Base-by-base conservation (phyloP, 2,888 invertebrate species). In the Apeira syringaria region DNA sequence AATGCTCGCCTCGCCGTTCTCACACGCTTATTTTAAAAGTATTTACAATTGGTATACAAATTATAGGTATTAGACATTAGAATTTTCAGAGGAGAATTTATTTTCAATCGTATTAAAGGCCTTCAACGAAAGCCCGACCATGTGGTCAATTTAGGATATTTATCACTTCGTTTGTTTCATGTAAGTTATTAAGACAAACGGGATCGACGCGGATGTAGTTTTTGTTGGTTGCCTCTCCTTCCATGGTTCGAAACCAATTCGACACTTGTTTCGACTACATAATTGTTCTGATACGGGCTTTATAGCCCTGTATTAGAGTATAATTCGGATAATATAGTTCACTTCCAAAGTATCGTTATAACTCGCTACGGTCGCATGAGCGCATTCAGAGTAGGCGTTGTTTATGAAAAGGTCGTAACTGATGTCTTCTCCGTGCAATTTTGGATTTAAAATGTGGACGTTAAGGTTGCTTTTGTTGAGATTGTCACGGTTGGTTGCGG, bases 341-440 rank as follows among this genome's bases (percentile, higher is more conserved):
- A 79, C 74, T 80, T 81, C 79, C 74, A 77, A 79, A 80, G 78
- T 79, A 85, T 85, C 78, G 78, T 80, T 81, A 83, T 85, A 79
- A 74, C 81, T 85, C 72, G 86, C 79, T 84, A 86, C 85, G 88
- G 87, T 88, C 81, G 83, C 86, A 80, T 87, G 87, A 82, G 74
- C 86, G 84, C 87, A 84, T 86, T 86, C 78, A 79, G 69, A 74
- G 61, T 64, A 64, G 47, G 55, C 46, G 36, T 60, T 65, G 56
- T 59, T 47, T 57, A 40, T 50, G 47, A 47, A 26, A 81, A 80
- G 50, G 80, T 67, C 70, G 56, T 80, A 83, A 64, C 50, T 56
- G 41, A 45, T 36, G 5, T 24, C 10, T 6, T 20, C 38, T 27
- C 26, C 4, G 10, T 52, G 53, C 30, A 35, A 67, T 59, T 66